A percentile compares a stretch with the other conserved stretches of the same genome.
Evolutionary conservation across 2,113 vertebrate species (phyloP).

Genomic region (Solenodon paradoxus): DNA sequence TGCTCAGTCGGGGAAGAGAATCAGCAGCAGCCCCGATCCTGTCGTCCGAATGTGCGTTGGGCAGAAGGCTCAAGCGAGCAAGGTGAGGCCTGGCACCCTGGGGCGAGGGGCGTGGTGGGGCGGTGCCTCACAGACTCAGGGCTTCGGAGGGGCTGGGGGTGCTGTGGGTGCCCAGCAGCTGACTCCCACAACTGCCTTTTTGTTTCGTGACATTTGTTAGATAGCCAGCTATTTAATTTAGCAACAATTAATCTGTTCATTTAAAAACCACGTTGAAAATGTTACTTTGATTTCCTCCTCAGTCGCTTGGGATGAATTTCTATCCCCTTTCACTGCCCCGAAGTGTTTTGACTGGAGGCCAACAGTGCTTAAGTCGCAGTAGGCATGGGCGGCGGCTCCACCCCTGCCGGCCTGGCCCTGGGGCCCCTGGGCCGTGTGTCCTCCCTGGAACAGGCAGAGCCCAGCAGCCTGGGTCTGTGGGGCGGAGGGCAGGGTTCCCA

Average conservation of each 20-base stretch:
- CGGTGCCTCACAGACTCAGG: too few relatives aligned
- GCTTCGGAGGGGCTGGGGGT: too few relatives aligned
- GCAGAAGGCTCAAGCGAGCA: constrained; percentile 91
- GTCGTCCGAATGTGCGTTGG: constrained; percentile 94
- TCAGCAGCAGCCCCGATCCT: constrained; percentile 94
- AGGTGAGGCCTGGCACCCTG: constrained; percentile 84
- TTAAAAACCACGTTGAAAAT: not conserved
- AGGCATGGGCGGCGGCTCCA: too few relatives aligned
- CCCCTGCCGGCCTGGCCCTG: too few relatives aligned
- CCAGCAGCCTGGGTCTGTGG: too few relatives aligned
- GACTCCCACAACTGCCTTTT: not conserved
- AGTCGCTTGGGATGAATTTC: not conserved
- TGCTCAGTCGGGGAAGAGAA: constrained; percentile 93
- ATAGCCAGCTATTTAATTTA: not conserved
- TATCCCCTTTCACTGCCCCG: not conserved
- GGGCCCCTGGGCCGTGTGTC: too few relatives aligned
- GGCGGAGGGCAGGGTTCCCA: too few relatives aligned
- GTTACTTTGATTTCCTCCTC: not conserved
- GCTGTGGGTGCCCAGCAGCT: too few relatives aligned
- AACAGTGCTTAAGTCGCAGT: not conserved
- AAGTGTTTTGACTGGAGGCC: not conserved
- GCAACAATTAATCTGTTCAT: not conserved
- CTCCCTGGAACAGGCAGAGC: too few relatives aligned
- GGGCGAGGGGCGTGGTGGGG: too few relatives aligned
- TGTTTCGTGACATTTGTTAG: not conserved